phyloP scores from a whole-genome alignment of 2,888 invertebrate species.

The Amiota minor region DNA sequence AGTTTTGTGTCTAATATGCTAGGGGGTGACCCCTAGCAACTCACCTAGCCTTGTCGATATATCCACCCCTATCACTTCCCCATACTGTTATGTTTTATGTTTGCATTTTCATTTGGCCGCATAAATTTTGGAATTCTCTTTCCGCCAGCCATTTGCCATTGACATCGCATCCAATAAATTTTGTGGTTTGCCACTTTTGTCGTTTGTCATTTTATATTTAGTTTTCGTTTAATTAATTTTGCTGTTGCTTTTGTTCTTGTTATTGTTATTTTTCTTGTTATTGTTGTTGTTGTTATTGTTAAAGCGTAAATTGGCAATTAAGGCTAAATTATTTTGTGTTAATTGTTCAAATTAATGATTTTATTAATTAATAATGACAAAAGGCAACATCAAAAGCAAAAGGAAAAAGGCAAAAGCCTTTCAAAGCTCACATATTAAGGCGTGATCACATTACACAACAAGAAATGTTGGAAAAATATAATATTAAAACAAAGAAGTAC shows the following conservation, averaged over 20 bases:
- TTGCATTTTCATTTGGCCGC: background rate
- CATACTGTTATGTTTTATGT: background rate
- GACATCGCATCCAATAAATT: background rate
- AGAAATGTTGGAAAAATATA: too few species aligned
- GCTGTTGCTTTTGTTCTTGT: background rate
- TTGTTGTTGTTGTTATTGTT: constrained; percentile 3
- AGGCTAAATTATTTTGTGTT: background rate
- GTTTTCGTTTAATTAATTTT: constrained; percentile 13
- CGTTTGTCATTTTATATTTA: background rate
- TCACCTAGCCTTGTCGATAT: too few species aligned
- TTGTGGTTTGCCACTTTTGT: constrained; percentile 4
- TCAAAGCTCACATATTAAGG: too few species aligned
- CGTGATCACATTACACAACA: too few species aligned
- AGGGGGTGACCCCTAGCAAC: too few species aligned
- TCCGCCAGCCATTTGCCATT: background rate
- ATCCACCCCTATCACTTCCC: too few species aligned
- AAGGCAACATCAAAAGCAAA: too few species aligned
- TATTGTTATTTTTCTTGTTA: background rate
- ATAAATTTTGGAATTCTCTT: background rate
- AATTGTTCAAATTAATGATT: constrained; percentile 8
- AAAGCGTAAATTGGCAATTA: constrained; percentile 1
- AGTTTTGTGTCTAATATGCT: constrained; percentile 1
- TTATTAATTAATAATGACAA: background rate
- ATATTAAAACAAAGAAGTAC: too few species aligned
- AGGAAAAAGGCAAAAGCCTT: too few species aligned